These are phyloP conservation scores for Heliconius ismenius DNA, from an alignment of 2,888 invertebrate species.

Conservation along the genomic window DNA sequence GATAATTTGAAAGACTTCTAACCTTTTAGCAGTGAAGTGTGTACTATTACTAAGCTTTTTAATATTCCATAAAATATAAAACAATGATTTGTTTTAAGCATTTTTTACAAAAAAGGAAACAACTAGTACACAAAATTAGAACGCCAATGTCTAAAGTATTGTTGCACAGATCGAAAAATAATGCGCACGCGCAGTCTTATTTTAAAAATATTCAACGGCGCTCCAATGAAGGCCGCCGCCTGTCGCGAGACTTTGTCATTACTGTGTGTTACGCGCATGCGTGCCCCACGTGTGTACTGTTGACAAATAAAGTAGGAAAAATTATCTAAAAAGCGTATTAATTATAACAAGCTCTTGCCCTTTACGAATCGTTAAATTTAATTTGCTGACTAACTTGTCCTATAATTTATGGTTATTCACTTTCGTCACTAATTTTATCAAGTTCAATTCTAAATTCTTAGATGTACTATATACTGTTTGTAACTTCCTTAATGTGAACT, in stretches of 20 bases:
- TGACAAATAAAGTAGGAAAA: conserved; percentile 15
- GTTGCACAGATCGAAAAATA: conserved; percentile 29
- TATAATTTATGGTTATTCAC: too few relatives aligned
- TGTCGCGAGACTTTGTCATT: conserved; percentile 54
- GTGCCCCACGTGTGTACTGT: conserved; percentile 67
- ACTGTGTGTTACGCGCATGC: conserved; percentile 64
- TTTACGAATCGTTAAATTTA: not conserved
- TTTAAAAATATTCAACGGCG: conserved; percentile 45
- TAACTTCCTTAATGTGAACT: too few relatives aligned
- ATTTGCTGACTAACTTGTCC: not conserved
- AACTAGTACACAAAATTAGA: not conserved
- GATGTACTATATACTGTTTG: too few relatives aligned
- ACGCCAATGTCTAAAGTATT: conserved; percentile 5
- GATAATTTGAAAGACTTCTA: too few relatives aligned
- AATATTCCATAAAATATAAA: not conserved
- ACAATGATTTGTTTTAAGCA: not conserved
- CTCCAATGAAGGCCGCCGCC: conserved; percentile 57
- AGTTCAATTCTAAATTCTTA: too few relatives aligned
- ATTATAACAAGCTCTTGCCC: not conserved
- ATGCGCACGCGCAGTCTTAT: conserved; percentile 32
- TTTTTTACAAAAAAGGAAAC: not conserved
- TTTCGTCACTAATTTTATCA: not conserved
- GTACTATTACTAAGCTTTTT: not conserved
- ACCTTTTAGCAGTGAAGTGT: too few relatives aligned
- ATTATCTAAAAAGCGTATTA: not conserved